phyloP scores from a whole-genome alignment of 2,113 vertebrate genomes.

The Siniperca knerii region DNA sequence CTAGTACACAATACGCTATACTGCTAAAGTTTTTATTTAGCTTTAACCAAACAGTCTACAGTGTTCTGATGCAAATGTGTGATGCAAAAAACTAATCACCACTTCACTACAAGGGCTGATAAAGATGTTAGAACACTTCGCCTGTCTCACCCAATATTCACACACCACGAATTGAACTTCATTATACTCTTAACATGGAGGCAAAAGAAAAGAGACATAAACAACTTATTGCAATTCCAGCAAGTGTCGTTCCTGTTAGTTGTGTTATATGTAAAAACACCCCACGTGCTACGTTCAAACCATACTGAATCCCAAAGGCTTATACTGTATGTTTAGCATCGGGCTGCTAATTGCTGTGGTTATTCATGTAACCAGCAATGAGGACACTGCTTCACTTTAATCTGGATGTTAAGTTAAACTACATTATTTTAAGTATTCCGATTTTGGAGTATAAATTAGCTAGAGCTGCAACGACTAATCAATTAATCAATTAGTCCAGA shows the following conservation, averaged over 20 bases:
- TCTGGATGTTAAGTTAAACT: neutral
- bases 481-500: neutral
- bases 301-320: neutral
- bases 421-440: neutral
- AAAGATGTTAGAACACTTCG: neutral
- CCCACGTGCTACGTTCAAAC: constrained; percentile 7
- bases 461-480: neutral
- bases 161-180: neutral
- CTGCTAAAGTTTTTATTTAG: constrained; percentile 28
- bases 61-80: constrained; percentile 8
- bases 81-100: neutral
- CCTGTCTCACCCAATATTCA: neutral
- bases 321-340: neutral
- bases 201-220: constrained; percentile 22
- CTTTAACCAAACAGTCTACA: constrained; percentile 1
- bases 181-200: constrained; percentile 50
- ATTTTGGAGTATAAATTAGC: neutral
- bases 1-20: neutral
- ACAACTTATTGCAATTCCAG: constrained; percentile 20
- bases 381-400: neutral
- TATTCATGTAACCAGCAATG: neutral
- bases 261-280: neutral
- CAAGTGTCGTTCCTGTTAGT: neutral
- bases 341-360: neutral
- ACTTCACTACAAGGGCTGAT: neutral